Evolutionary conservation across 2,888 invertebrate genomes (phyloP), one percentile per base, ranked within the genome.

Genomic region (Polyommatus icarus): DNA sequence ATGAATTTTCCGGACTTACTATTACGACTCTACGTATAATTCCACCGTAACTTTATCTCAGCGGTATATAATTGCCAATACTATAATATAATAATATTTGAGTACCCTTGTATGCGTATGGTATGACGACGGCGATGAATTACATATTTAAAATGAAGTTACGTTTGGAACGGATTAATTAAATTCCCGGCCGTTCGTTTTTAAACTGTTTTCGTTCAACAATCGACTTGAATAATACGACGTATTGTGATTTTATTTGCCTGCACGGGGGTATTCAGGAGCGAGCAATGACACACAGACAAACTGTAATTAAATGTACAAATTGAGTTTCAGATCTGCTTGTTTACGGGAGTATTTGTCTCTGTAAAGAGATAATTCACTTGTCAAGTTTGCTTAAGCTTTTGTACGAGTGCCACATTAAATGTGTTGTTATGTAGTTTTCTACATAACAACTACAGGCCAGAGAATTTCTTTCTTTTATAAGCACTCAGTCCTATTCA

Each of bases 151-250:
- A 67, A 67, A 67, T 67, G 15, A 67, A 67, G 67, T 67, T 29
- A 67, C 29, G 29, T 67, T 67, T 67, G 67, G 29, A 67, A 67
- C 67, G 67, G 67, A 67, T 67, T 67, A 67, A 67, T 67, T 29
- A 32, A 61, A 29, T 67, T 29, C 12, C 67, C 29, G 67, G 29
- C 20, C 15, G 20, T 67, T 67, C 61, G 61, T 67, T 67, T 67
- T 10, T 59, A 15, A 67, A 67, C 67, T 18, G 29, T 67, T 32
- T 29, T 67, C 67, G 32, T 67, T 29, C 6, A 67, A 67, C 29
- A 32, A 67, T 29, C 67, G 67, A 67, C 67, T 67, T 32, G 29
- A 67, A 18, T 24, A 67, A 67, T 67, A 67, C 61, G 61, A 67
- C 67, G 67, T 29, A 32, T 32, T 67, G 67, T 67, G 29, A 67